A percentile compares a stretch with the other conserved stretches of the same genome.
Evolutionary conservation across 2,888 invertebrate genomes (phyloP).

Genomic region (Anaspis maculata): DNA sequence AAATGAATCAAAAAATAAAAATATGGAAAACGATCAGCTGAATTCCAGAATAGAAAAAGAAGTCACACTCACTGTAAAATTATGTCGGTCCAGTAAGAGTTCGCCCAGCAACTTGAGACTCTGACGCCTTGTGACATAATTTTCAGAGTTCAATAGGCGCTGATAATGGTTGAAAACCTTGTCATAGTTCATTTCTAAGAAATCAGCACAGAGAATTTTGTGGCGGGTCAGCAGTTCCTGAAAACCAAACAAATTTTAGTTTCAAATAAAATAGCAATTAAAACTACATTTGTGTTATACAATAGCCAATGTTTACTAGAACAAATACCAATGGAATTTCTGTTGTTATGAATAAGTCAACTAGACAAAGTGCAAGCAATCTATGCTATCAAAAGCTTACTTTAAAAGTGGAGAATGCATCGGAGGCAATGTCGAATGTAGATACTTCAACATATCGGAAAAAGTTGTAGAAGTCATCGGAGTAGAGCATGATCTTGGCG

Average conservation of each 20-base stretch:
- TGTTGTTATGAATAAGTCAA: no score
- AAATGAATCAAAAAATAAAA: not conserved
- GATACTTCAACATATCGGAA: slow-evolving; percentile 99
- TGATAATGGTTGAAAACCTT: slow-evolving; percentile 97
- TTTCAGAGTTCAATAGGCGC: slow-evolving; percentile 94
- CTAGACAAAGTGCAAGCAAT: no score
- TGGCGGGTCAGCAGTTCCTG: slow-evolving; percentile 90
- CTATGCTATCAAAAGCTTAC: slow-evolving; percentile 45
- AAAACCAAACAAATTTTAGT: slow-evolving; percentile 29
- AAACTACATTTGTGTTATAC: no score
- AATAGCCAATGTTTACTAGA: no score
- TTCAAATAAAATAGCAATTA: no score
- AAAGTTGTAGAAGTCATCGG: slow-evolving; percentile 98
- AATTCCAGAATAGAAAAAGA: not conserved
- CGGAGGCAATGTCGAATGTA: slow-evolving; percentile 99
- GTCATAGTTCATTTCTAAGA: slow-evolving; percentile 98
- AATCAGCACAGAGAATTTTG: slow-evolving; percentile 94
- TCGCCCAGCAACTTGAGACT: slow-evolving; percentile 97
- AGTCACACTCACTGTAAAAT: slow-evolving; percentile 78
- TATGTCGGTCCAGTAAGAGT: slow-evolving; percentile 94
- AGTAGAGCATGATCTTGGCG: slow-evolving; percentile 96
- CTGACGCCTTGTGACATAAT: slow-evolving; percentile 98
- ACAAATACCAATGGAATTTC: no score
- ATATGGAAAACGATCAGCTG: no score
- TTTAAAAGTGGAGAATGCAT: slow-evolving; percentile 99